These are phyloP conservation scores for Gadopsis marmoratus DNA, from an alignment of 2,797 vertebrate species.

Conservation along the genomic window DNA sequence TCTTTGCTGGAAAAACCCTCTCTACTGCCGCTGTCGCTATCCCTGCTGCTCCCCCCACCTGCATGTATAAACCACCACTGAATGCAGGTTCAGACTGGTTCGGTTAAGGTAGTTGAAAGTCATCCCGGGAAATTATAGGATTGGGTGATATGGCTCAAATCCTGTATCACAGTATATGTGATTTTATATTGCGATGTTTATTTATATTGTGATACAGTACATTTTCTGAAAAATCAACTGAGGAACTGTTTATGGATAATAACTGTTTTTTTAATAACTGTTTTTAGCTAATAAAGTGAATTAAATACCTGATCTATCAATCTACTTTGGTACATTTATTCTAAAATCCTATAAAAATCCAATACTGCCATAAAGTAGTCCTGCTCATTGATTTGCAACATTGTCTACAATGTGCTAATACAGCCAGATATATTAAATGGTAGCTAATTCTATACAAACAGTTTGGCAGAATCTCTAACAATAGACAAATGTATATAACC, in stretches of 20 bases:
- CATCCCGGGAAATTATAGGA: slow-evolving; percentile 29
- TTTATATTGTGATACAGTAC: neutral
- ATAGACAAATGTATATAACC: neutral
- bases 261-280: neutral
- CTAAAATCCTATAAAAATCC: neutral
- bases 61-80: slow-evolving; percentile 40
- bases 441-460: neutral
- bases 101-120: slow-evolving; percentile 37
- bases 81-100: slow-evolving; percentile 51
- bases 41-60: slow-evolving; percentile 21
- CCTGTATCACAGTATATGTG: neutral
- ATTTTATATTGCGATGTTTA: neutral
- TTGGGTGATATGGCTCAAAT: slow-evolving; percentile 12
- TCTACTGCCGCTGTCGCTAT: slow-evolving; percentile 28
- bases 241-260: neutral
- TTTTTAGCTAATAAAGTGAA: neutral
- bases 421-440: neutral
- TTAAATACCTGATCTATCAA: neutral
- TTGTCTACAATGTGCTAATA: neutral
- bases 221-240: neutral
- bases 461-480: neutral
- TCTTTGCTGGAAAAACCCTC: slow-evolving; percentile 47
- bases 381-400: neutral
- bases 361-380: neutral
- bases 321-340: neutral